Conservation (phyloP, 1,140 invertebrate genomes). For the Eubasilissa regina region DNA sequence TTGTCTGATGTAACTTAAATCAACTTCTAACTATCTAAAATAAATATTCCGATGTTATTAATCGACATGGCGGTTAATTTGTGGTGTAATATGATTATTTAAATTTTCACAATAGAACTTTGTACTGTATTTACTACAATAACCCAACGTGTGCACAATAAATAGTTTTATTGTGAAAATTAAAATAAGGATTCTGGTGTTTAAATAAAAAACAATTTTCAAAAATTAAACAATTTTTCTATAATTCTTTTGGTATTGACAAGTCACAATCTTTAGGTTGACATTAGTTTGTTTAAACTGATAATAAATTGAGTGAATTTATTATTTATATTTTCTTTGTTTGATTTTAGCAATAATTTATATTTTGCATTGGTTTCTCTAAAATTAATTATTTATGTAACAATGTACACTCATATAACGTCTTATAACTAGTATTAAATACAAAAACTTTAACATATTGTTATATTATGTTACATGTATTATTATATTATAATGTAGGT, state of each 20-base stretch:
- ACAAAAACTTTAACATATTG: conserved; percentile 49
- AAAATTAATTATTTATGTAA: conserved; percentile 56
- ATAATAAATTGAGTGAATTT: conserved; percentile 8
- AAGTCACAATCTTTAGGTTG: conserved; percentile 51
- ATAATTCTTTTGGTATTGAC: conserved; percentile 55
- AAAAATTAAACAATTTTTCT: conserved; percentile 61
- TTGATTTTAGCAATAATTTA: conserved; percentile 20
- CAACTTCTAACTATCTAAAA: too few relatives aligned
- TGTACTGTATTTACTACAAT: too few relatives aligned
- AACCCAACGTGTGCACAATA: too few relatives aligned
- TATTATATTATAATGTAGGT: conserved; percentile 2
- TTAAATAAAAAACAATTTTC: conserved; percentile 43
- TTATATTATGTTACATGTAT: conserved; percentile 35
- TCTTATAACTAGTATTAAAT: conserved; percentile 49
- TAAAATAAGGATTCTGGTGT: too few relatives aligned
- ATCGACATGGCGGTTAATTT: too few relatives aligned
- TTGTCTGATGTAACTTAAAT: too few relatives aligned
- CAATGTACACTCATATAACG: conserved; percentile 54
- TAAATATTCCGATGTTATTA: too few relatives aligned
- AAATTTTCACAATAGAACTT: too few relatives aligned
- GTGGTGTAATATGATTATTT: too few relatives aligned
- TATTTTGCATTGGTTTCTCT: conserved; percentile 24
- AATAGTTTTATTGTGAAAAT: too few relatives aligned
- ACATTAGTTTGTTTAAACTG: conserved; percentile 13
- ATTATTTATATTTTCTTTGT: conserved; percentile 21